Conservation (phyloP, 2,113 vertebrate genomes). For the Epinephelus lanceolatus region DNA sequence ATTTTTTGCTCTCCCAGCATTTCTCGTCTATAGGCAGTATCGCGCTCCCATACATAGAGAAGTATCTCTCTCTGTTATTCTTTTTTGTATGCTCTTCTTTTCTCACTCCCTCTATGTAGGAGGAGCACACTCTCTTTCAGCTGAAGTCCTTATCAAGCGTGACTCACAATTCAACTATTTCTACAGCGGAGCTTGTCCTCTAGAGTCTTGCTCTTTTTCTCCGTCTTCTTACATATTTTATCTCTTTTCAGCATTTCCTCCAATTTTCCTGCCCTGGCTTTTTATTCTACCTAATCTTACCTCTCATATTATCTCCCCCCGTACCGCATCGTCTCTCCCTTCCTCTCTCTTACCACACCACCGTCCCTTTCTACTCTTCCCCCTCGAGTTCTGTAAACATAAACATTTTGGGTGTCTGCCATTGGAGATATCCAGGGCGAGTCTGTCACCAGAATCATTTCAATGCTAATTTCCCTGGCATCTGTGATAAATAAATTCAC, state of each 20-base stretch:
- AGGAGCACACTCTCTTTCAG: slow-evolving; percentile 47
- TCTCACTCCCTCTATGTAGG: slow-evolving; percentile 50
- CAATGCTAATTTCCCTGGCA: slow-evolving; percentile 81
- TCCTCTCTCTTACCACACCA: slow-evolving; percentile 8
- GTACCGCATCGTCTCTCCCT: slow-evolving; percentile 24
- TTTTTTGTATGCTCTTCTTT: slow-evolving; percentile 33
- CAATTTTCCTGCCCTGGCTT: slow-evolving; percentile 44
- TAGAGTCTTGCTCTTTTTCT: slow-evolving; percentile 41
- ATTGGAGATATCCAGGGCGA: slow-evolving; percentile 68
- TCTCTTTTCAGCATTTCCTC: slow-evolving; percentile 56
- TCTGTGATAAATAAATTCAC: slow-evolving; percentile 79
- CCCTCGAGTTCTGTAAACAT: slow-evolving; percentile 69
- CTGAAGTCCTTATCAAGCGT: slow-evolving; percentile 66
- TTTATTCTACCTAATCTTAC: slow-evolving; percentile 60
- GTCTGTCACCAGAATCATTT: slow-evolving; percentile 80
- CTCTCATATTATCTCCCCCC: slow-evolving; percentile 51
- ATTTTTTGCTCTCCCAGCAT: slow-evolving; percentile 13
- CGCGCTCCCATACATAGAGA: slow-evolving; percentile 30
- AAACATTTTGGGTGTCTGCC: slow-evolving; percentile 79
- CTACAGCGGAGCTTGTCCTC: slow-evolving; percentile 54
- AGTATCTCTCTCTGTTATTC: slow-evolving; percentile 49
- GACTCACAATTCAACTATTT: slow-evolving; percentile 73
- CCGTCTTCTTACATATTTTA: slow-evolving; percentile 58
- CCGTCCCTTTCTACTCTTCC: slow-evolving; percentile 24
- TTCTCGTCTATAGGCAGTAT: slow-evolving; percentile 27